phyloP scores from a whole-genome alignment of 2,797 vertebrate species.

The Molossus molossus region DNA sequence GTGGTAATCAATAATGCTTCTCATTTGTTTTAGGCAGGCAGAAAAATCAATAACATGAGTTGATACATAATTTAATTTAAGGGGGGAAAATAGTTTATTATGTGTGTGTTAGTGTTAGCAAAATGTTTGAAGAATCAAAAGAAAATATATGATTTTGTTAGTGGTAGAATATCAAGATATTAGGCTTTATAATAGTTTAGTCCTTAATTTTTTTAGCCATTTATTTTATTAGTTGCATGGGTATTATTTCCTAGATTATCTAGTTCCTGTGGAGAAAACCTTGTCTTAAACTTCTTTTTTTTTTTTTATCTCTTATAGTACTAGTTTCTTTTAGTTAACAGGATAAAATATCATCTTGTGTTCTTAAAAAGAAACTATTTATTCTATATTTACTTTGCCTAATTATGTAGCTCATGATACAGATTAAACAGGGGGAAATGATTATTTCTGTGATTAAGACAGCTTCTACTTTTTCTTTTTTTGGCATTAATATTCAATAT shows the following conservation, averaged over 20 bases:
- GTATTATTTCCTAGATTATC: conserved; percentile 47
- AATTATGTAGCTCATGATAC: not conserved
- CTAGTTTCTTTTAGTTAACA: conserved; percentile 59
- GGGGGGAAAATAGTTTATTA: conserved; percentile 72
- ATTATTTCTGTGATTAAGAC: not conserved
- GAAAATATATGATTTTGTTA: conserved; percentile 50
- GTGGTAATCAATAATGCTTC: conserved; percentile 92
- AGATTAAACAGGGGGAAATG: not conserved
- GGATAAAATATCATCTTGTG: conserved; percentile 31
- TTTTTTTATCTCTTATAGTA: conserved; percentile 19
- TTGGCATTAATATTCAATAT: not conserved
- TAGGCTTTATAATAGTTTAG: conserved; percentile 48
- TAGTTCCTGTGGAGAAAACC: conserved; percentile 49
- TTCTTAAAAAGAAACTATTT: conserved; percentile 59
- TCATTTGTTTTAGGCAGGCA: conserved; percentile 88
- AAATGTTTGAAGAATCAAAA: conserved; percentile 65
- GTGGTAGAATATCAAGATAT: conserved; percentile 12
- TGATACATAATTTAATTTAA: conserved; percentile 90
- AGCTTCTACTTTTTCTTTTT: not conserved
- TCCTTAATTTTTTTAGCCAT: conserved; percentile 5
- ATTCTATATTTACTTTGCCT: conserved; percentile 3
- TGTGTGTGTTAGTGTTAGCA: conserved; percentile 59
- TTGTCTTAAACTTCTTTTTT: conserved; percentile 32
- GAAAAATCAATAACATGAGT: conserved; percentile 91
- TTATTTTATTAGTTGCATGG: conserved; percentile 41